Evolutionary conservation across 1,140 invertebrate species (phyloP).

Genomic region (Cepaea nemoralis): DNA sequence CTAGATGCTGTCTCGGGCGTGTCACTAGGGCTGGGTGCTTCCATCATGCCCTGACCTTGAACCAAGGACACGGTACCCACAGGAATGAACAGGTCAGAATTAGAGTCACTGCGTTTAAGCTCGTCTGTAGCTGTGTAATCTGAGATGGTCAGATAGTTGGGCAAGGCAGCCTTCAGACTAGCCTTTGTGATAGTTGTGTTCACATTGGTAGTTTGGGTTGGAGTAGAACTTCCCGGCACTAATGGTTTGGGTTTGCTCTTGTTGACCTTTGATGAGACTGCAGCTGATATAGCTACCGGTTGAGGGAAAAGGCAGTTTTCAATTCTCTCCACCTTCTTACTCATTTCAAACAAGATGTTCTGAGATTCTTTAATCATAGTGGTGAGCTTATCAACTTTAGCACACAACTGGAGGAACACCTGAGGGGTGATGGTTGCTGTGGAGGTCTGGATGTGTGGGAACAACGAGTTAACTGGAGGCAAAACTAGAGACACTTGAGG

Average conservation of each 20-base stretch:
- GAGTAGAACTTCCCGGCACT: not conserved
- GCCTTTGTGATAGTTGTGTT: slow-evolving; percentile 38
- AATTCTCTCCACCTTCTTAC: slow-evolving; percentile 42
- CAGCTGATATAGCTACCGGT: not conserved
- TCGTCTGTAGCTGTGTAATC: slow-evolving; percentile 46
- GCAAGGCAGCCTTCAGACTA: slow-evolving; percentile 44
- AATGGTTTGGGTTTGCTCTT: not conserved
- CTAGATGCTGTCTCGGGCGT: slow-evolving; percentile 42
- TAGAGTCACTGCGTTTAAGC: slow-evolving; percentile 44
- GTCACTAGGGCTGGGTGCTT: slow-evolving; percentile 33
- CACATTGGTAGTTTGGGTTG: slow-evolving; percentile 9
- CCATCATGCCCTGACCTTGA: slow-evolving; percentile 33
- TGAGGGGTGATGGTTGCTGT: slow-evolving; percentile 23
- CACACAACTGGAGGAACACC: slow-evolving; percentile 37
- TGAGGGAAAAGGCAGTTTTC: slow-evolving; percentile 40
- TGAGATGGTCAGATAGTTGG: slow-evolving; percentile 48
- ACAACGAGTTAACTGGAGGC: slow-evolving; percentile 34
- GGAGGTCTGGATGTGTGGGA: slow-evolving; percentile 40
- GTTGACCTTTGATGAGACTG: not conserved
- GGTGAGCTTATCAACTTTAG: slow-evolving; percentile 44
- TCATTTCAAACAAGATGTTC: slow-evolving; percentile 34
- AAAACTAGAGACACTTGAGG: slow-evolving; percentile 45
- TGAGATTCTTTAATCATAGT: slow-evolving; percentile 41
- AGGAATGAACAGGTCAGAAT: slow-evolving; percentile 48
- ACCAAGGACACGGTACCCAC: slow-evolving; percentile 44